Evolutionary conservation across 2,113 vertebrate genomes (phyloP).

Genomic region (Piaya cayana): DNA sequence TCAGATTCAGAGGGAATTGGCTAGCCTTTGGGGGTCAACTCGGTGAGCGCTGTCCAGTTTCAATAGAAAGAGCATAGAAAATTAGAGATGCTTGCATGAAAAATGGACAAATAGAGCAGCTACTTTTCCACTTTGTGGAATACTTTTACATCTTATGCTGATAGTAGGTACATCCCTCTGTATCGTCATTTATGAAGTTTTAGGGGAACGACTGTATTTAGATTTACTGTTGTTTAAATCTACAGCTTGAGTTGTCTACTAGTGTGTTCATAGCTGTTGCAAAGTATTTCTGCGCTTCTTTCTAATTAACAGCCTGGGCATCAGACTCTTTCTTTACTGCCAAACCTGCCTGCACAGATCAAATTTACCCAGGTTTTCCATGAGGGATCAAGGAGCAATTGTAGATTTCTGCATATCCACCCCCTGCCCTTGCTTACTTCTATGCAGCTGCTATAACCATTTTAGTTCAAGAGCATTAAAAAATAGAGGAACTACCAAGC

Average conservation of each 20-base stretch:
- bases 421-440: neutral
- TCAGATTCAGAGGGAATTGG: neutral
- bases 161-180: neutral
- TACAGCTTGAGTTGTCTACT: neutral
- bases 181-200: neutral
- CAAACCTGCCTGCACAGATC: neutral
- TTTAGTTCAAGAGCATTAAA: neutral
- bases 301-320: neutral
- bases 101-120: neutral
- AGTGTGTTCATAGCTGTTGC: neutral
- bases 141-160: neutral
- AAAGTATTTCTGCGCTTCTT: neutral
- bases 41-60: neutral
- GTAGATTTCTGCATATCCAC: neutral
- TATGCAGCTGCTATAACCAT: neutral
- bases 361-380: neutral
- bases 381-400: neutral
- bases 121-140: neutral
- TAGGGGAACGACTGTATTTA: neutral
- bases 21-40: neutral
- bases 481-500: neutral
- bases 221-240: neutral
- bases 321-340: neutral
- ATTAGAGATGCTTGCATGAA: neutral
- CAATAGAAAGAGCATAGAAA: neutral